Evolutionary conservation across 1,140 invertebrate genomes (phyloP).

Genomic region (Gonioctena quinquepunctata): DNA sequence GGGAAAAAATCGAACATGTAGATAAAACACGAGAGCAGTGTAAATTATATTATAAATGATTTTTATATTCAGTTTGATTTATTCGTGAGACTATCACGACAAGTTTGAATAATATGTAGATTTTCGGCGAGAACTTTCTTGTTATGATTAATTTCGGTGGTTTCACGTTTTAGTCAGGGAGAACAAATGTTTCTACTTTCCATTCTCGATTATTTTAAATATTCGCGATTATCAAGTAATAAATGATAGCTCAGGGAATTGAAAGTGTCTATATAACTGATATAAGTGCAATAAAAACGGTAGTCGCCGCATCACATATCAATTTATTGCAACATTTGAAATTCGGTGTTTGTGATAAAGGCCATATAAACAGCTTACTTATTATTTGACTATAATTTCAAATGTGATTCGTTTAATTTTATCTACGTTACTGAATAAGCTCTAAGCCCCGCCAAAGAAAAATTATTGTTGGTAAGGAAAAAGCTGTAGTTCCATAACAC

Average conservation of each 20-base stretch:
- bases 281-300: slow-evolving; percentile 5
- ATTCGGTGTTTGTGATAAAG: neutral
- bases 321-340: slow-evolving; percentile 8
- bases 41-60: neutral
- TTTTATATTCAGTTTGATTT: neutral
- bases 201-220: no score
- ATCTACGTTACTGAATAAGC: no score
- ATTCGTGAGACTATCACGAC: no score
- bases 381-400: no score
- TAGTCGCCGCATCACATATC: neutral
- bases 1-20: neutral
- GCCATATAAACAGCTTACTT: neutral
- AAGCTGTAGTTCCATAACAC: no score
- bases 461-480: no score
- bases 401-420: no score
- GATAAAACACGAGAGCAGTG: neutral
- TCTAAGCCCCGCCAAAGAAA: no score
- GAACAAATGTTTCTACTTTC: no score
- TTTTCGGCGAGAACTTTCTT: neutral
- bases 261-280: neutral
- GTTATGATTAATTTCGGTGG: no score
- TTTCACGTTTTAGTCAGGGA: no score
- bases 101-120: no score
- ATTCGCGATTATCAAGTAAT: neutral
- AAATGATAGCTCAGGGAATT: neutral